Conservation (phyloP, 64 coral and sea anemone species). For the Dendronephthya gigantea region DNA sequence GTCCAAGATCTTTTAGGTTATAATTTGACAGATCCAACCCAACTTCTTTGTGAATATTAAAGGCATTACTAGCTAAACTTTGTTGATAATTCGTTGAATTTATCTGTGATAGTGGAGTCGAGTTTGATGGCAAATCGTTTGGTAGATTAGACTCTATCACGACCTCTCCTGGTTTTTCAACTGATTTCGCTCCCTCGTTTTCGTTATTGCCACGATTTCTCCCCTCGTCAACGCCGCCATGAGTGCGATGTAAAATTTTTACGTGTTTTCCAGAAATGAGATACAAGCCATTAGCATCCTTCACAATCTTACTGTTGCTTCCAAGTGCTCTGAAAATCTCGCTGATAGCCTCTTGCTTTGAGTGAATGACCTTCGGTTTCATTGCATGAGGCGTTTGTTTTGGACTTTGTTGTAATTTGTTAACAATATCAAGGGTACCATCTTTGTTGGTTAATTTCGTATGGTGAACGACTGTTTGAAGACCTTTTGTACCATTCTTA, state of each 20-base stretch:
- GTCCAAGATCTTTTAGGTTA: background rate
- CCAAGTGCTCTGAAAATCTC: background rate
- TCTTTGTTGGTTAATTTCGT: background rate
- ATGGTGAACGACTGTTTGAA: background rate
- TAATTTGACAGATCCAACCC: background rate
- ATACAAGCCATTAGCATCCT: slow-evolving; percentile 5
- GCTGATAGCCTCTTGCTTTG: background rate
- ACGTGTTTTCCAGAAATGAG: background rate
- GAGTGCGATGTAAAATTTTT: background rate
- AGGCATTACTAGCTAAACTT: background rate
- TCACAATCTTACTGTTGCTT: background rate
- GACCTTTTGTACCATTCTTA: background rate
- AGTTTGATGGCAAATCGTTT: background rate
- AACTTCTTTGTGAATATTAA: background rate
- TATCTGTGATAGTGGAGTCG: background rate
- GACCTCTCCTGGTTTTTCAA: background rate
- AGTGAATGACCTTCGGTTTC: background rate
- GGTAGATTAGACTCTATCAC: too few relatives aligned
- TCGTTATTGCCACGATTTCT: background rate
- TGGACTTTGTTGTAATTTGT: background rate
- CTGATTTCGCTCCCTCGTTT: background rate
- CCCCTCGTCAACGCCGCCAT: background rate
- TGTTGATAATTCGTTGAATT: background rate
- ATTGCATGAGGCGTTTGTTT: background rate
- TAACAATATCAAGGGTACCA: background rate